These are phyloP conservation scores for Drosophila quadrilineata DNA, from an alignment of 1,140 invertebrate genomes.

Conservation along the genomic window DNA sequence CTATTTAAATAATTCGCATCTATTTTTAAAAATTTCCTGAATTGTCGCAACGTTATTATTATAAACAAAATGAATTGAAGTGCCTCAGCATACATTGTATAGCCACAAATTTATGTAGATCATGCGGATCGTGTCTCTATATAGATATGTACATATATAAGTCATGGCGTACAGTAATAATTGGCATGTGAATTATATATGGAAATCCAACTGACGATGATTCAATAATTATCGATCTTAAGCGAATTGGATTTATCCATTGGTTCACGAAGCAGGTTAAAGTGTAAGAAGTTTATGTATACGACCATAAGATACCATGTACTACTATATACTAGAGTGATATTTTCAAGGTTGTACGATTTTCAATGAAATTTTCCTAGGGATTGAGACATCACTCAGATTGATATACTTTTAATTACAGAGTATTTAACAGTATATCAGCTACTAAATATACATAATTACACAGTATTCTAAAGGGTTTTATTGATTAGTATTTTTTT, in stretches of 20 bases:
- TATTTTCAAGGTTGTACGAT: too few species aligned
- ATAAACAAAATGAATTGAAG: slow-evolving; percentile 11
- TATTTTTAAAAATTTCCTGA: slow-evolving; percentile 10
- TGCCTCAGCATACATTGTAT: too few species aligned
- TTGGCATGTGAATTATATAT: not conserved
- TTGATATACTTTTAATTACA: not conserved
- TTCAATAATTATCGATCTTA: slow-evolving; percentile 38
- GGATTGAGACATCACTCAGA: too few species aligned
- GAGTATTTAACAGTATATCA: slow-evolving; percentile 1
- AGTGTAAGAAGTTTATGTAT: not conserved
- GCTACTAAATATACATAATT: too few species aligned
- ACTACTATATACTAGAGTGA: too few species aligned
- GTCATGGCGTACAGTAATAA: slow-evolving; percentile 5
- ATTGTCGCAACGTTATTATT: too few species aligned
- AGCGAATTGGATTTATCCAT: slow-evolving; percentile 25
- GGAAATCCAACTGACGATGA: slow-evolving; percentile 7
- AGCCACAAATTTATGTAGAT: not conserved
- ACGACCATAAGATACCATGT: not conserved
- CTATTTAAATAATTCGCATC: slow-evolving; percentile 19
- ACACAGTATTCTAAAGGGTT: too few species aligned
- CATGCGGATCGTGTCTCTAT: not conserved
- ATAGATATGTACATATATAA: too few species aligned
- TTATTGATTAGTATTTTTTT: too few species aligned
- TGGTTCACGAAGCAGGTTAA: not conserved
- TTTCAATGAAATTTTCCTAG: too few species aligned